These are phyloP conservation scores for Batillaria attramentaria DNA, from an alignment of 1,140 invertebrate species.

Conservation along the genomic window DNA sequence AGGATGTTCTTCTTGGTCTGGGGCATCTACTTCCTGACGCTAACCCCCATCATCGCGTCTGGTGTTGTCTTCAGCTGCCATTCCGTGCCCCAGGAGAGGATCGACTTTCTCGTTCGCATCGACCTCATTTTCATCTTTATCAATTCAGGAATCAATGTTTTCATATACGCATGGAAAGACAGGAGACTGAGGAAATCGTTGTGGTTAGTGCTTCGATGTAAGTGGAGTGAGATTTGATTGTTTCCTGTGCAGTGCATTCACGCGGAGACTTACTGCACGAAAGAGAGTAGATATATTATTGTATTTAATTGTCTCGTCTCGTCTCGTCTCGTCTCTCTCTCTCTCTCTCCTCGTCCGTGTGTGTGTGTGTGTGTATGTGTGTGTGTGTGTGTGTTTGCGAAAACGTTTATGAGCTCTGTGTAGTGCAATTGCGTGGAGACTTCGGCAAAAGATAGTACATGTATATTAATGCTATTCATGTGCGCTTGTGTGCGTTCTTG, in stretches of 20 bases:
- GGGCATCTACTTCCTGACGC: conserved; percentile 15
- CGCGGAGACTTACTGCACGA: no score
- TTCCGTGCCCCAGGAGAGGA: not conserved
- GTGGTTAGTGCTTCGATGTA: not conserved
- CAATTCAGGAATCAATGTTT: conserved; percentile 15
- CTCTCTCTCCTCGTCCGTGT: no score
- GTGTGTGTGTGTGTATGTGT: no score
- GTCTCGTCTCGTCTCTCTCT: no score
- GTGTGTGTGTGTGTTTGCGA: no score
- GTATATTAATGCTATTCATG: not conserved
- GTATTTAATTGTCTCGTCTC: no score
- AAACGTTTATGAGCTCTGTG: no score
- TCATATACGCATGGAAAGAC: conserved; percentile 15
- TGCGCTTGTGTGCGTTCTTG: not conserved
- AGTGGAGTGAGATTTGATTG: conserved; percentile 1
- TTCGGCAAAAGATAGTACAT: not conserved
- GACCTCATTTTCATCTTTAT: not conserved
- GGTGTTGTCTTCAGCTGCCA: not conserved
- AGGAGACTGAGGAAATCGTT: not conserved
- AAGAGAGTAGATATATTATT: no score
- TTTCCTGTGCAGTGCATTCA: no score
- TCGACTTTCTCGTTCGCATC: not conserved
- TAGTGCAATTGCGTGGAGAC: no score
- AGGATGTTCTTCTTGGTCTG: conserved; percentile 14
- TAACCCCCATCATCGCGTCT: not conserved